Evolutionary conservation across 2,888 invertebrate species (phyloP), one percentile per base, ranked within the genome.

Genomic region (Apotomis betuletana): DNA sequence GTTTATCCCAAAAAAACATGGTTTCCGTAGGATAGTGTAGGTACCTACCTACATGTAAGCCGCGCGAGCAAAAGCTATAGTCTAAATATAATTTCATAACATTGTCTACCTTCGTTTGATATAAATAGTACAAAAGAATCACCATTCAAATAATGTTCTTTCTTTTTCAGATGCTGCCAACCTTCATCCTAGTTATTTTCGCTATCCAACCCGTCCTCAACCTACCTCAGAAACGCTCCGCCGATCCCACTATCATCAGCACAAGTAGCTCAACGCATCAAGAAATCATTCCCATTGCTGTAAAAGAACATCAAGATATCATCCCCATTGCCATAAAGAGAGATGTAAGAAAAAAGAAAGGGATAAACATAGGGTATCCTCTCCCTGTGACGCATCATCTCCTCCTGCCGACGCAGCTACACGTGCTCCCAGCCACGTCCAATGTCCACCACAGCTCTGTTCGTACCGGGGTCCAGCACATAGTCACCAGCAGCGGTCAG

Each of bases 351-450:
- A 70, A 75, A 61, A 70, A 74, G 58, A 76, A 75, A 15, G 73
- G 67, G 8, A 58, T 73, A 9, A 84, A 81, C 58, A 74, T 87
- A 52, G 83, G 86, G 0, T 69, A 78, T 4, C 81, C 85, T 0
- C 77, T 87, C 55, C 87, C 88, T 12, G 75, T 86, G 44, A 80
- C 80, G 0, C 86, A 85, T 69, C 81, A 87, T 36, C 74, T 85
- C 15, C 74, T 85, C 0, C 70, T 87, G 12, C 86, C 85, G 3
- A 81, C 85, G 10, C 84, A 85, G 36, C 78, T 91, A 1, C 91
- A 90, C 51, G 88, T 91, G 0, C 83, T 91, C 74, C 91, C 91
- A 0, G 77, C 87, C 0, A 84, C 87, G 0, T 80, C 82, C 0
- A 87, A 86, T 38, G 76, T 85, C 0, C 82, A 83, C n/a, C 87